A percentile compares a stretch with the other conserved stretches of the same genome.
Evolutionary conservation across 2,888 invertebrate genomes (phyloP).

Genomic region (Smittia sp.): DNA sequence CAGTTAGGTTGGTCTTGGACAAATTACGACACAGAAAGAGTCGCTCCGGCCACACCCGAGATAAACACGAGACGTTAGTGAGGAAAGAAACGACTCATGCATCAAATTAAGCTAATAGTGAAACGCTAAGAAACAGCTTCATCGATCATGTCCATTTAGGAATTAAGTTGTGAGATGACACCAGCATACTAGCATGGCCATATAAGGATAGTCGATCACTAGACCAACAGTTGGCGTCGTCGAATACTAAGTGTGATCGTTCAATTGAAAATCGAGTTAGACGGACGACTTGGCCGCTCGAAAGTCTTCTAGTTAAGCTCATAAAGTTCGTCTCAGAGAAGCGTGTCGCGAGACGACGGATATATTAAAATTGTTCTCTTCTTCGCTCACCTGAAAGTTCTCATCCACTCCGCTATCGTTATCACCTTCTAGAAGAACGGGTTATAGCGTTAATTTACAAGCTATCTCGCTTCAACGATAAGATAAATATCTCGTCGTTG

Average conservation of each 20-base stretch:
- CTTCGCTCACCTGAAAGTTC: constrained; percentile 69
- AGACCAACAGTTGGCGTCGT: too few relatives aligned
- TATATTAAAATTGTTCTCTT: not conserved
- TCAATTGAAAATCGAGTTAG: too few relatives aligned
- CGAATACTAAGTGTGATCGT: too few relatives aligned
- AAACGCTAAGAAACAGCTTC: too few relatives aligned
- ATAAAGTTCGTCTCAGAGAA: too few relatives aligned
- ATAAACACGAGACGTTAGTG: not conserved
- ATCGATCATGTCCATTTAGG: too few relatives aligned
- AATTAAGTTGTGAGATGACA: too few relatives aligned
- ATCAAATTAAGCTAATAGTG: constrained; percentile 1
- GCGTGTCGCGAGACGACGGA: too few relatives aligned
- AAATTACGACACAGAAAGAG: not conserved
- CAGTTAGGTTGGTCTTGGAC: not conserved
- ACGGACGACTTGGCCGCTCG: too few relatives aligned
- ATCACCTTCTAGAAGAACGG: constrained; percentile 68
- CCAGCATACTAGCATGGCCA: too few relatives aligned
- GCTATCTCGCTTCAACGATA: constrained; percentile 1
- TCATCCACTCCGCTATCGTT: constrained; percentile 82
- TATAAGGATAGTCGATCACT: too few relatives aligned
- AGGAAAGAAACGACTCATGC: not conserved
- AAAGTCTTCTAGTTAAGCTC: too few relatives aligned
- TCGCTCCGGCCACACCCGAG: not conserved
- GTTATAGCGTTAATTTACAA: constrained; percentile 35
- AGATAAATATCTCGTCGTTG: not conserved